Conservation (phyloP, 2,888 invertebrate genomes). For the Chamaedrilus cognettii region DNA sequence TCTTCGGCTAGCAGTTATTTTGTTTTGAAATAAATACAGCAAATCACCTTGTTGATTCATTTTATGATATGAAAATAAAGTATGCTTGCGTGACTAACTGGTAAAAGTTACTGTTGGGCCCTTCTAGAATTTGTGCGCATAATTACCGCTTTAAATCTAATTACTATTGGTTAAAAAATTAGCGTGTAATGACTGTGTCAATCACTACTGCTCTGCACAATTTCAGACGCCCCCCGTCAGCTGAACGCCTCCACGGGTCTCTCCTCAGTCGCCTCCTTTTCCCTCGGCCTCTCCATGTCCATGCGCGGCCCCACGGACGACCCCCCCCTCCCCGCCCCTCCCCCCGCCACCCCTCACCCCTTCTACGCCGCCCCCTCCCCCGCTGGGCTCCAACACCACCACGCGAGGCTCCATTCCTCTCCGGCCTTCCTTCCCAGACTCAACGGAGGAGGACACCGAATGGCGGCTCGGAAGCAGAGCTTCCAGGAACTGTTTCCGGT, state of each 20-base stretch:
- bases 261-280: conserved; percentile 17
- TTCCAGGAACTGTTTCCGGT: conserved; percentile 19
- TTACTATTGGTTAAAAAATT: too few relatives aligned
- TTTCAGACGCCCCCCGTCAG: conserved; percentile 12
- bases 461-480: conserved; percentile 17
- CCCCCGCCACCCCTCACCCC: not conserved
- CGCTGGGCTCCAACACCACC: not conserved
- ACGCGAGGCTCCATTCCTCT: not conserved
- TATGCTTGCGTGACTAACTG: too few relatives aligned
- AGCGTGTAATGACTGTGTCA: too few relatives aligned
- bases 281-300: conserved; percentile 17
- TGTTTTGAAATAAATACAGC: too few relatives aligned
- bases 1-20: too few relatives aligned
- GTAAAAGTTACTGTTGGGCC: too few relatives aligned
- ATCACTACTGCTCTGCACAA: too few relatives aligned
- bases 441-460: not conserved
- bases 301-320: conserved; percentile 12
- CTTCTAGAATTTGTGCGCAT: too few relatives aligned
- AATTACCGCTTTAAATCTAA: too few relatives aligned
- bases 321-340: not conserved
- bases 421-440: not conserved
- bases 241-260: conserved; percentile 17
- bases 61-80: too few relatives aligned
- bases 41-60: too few relatives aligned
- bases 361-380: not conserved